Evolutionary conservation across 2,113 vertebrate genomes (phyloP).

Genomic region (Periophthalmodon schlosseri): DNA sequence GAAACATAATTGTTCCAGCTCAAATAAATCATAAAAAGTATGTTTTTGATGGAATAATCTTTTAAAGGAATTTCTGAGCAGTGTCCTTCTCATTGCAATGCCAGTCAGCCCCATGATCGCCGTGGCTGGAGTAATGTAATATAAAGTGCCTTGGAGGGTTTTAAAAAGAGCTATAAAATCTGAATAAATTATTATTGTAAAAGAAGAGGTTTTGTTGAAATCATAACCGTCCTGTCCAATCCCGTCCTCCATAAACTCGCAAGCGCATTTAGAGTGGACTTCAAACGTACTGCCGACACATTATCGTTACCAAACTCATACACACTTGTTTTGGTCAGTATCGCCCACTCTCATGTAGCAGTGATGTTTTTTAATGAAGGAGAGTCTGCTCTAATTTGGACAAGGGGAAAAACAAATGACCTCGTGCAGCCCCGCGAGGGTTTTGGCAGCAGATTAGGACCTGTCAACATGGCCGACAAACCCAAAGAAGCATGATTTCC

Average conservation of each 20-base stretch:
- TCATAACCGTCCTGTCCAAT: not conserved
- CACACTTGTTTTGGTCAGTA: not conserved
- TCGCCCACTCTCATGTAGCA: constrained; percentile 5
- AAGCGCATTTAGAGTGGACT: not conserved
- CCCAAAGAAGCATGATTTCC: constrained; percentile 25
- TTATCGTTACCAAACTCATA: no score
- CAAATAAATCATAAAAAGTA: no score
- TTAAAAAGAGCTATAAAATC: not conserved
- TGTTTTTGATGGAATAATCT: no score
- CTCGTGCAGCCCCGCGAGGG: constrained; percentile 53
- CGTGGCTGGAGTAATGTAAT: not conserved
- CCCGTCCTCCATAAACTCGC: not conserved
- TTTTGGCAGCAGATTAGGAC: constrained; percentile 54
- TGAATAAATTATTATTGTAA: not conserved
- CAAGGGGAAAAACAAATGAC: constrained; percentile 36
- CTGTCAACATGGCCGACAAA: constrained; percentile 57
- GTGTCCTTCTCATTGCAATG: not conserved
- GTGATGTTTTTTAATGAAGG: constrained; percentile 50
- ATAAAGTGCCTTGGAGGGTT: not conserved
- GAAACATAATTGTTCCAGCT: no score
- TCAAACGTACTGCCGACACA: no score
- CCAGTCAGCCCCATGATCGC: not conserved
- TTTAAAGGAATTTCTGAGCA: no score
- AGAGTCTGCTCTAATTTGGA: constrained; percentile 45
- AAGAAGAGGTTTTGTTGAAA: not conserved